A percentile compares a stretch with the other conserved stretches of the same genome.
Conservation (phyloP, 2,113 vertebrate genomes). For the Odocoileus virginianus region DNA sequence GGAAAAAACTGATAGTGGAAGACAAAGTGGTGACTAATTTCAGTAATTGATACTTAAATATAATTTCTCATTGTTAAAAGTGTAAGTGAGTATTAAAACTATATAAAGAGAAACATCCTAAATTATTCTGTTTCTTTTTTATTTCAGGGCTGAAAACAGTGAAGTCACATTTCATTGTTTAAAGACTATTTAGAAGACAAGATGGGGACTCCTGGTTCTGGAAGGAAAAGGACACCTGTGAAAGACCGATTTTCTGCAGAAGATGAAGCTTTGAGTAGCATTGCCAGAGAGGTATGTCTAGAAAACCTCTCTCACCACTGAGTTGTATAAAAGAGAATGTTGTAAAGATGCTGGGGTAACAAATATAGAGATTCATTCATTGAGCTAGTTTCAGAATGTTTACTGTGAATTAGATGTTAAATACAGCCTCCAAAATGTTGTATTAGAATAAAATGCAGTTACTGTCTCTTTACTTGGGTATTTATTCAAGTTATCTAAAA, state of each 20-base stretch:
- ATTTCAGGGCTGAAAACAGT: constrained; percentile 61
- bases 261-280: constrained; percentile 95
- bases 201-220: constrained; percentile 97
- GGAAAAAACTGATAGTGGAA: background rate
- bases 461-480: background rate
- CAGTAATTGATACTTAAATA: background rate
- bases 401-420: background rate
- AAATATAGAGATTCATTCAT: background rate
- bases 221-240: constrained; percentile 94
- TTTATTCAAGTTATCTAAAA: background rate
- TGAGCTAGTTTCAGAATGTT: background rate
- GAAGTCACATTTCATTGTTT: constrained; percentile 54
- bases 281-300: constrained; percentile 93
- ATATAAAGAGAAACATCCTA: background rate
- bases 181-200: constrained; percentile 68
- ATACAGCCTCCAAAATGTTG: background rate
- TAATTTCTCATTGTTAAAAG: background rate
- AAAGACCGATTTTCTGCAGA: constrained; percentile 99
- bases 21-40: background rate
- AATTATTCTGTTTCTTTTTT: constrained; percentile 41
- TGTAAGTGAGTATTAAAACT: background rate
- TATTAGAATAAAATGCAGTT: background rate
- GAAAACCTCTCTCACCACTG: background rate
- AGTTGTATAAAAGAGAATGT: background rate
- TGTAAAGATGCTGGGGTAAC: background rate